Evolutionary conservation across 1,140 invertebrate genomes (phyloP), one percentile per base, ranked within the genome.

Genomic region (Saccostrea glomerata): DNA sequence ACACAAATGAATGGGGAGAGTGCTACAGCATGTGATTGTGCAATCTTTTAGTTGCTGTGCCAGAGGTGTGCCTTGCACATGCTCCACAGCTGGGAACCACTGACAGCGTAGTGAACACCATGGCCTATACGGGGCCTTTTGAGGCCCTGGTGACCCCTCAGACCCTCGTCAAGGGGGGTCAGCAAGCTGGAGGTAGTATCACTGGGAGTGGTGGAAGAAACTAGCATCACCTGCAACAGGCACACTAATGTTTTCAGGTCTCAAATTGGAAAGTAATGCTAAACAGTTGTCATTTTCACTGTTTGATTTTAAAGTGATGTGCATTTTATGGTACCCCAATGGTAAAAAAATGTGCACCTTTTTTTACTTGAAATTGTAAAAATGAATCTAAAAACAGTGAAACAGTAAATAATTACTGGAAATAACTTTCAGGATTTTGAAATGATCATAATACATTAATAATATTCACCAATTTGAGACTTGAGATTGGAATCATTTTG

Each of bases 121-220:
- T 77, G 70, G 70, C 70, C 9, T 77, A 77, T 77, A 36, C 70
- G 12, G 70, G 70, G 70, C 70, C 70, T 2, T 77, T 77, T 30
- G 70, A 77, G 30, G 70, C 70, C 70, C 70, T 77, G 0, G 25
- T 77, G 70, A 77, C 70, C 70, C 70, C 70, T 17, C 70, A 77
- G 30, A 25, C 30, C 23, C 70, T 77, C 25, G 25, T 77, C 4
- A 77, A 36, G 70, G 70, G 70, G 25, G 70, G 70, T 36, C 70
- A 77, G 70, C 70, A 77, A 5, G 70, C 70, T 77, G 70, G 70
- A 77, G 70, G 70, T 77, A 77, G 70, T 77, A 77, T 77, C 70
- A 77, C 70, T 77, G 70, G 70, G 23, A 30, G 70, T 77, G 25
- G 70, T 77, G 25, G 70, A 77, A 15, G 0, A 36, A 66, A 66